A percentile compares a stretch with the other conserved stretches of the same genome.
phyloP scores from a whole-genome alignment of 1,140 invertebrate genomes.

The Rhagoletis zephyria region DNA sequence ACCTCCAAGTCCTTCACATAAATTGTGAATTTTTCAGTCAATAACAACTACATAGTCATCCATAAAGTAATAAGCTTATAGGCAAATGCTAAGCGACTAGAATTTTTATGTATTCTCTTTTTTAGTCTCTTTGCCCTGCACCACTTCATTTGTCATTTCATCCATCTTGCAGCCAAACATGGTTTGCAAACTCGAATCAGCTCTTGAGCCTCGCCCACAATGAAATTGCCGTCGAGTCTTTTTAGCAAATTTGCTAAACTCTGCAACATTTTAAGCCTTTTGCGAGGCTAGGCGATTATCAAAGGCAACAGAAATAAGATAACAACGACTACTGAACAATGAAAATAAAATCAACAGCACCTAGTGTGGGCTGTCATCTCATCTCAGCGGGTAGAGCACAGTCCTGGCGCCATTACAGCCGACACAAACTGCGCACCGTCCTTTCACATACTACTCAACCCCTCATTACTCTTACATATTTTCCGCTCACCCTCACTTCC shows the following conservation, averaged over 20 bases:
- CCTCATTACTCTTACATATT: not conserved
- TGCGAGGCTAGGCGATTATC: not conserved
- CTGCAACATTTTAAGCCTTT: constrained; percentile 17
- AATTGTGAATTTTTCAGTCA: too few species aligned
- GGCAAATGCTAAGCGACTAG: not conserved
- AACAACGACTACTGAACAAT: not conserved
- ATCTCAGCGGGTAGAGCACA: not conserved
- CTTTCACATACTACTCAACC: not conserved
- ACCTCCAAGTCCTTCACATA: too few species aligned
- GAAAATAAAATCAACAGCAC: not conserved
- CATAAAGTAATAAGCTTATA: too few species aligned
- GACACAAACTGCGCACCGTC: not conserved
- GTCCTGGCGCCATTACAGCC: not conserved
- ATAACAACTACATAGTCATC: too few species aligned
- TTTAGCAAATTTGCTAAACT: not conserved
- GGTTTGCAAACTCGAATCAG: not conserved
- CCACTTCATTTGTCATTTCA: not conserved
- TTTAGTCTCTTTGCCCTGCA: not conserved
- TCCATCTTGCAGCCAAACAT: not conserved
- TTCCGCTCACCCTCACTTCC: not conserved
- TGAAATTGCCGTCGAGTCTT: not conserved
- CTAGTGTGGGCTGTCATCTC: too few species aligned
- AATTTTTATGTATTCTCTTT: too few species aligned
- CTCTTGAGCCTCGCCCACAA: not conserved
- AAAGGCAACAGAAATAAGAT: not conserved